phyloP scores from a whole-genome alignment of 2,888 invertebrate species.

The Drosophila merina region DNA sequence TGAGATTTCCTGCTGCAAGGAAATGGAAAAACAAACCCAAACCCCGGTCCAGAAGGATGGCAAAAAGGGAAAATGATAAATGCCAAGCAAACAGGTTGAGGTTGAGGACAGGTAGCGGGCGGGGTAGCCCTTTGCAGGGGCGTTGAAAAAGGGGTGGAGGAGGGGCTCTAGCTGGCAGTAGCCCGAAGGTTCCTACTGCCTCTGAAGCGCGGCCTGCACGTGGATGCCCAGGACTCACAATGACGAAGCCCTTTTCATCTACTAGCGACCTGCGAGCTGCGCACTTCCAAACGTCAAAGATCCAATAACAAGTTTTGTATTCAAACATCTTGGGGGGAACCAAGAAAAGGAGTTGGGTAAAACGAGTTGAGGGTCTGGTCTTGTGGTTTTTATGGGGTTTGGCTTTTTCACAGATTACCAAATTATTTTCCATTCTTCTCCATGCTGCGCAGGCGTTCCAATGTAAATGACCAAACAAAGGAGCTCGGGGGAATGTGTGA shows the following conservation, averaged over 20 bases:
- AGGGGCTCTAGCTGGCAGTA: constrained; percentile 55
- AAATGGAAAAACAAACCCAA: constrained; percentile 72
- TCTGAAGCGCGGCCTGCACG: constrained; percentile 71
- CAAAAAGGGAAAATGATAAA: constrained; percentile 64
- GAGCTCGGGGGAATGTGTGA: constrained; percentile 49
- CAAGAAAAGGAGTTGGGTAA: too few species aligned
- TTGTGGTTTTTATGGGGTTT: constrained; percentile 76
- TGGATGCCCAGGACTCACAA: constrained; percentile 52
- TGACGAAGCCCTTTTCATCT: constrained; percentile 68
- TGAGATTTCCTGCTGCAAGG: constrained; percentile 69
- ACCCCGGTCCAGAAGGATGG: constrained; percentile 42
- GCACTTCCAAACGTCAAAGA: constrained; percentile 66
- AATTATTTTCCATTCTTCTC: constrained; percentile 62
- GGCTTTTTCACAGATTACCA: constrained; percentile 78
- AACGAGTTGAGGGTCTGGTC: constrained; percentile 70
- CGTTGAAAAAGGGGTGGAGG: constrained; percentile 19
- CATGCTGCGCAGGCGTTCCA: constrained; percentile 25
- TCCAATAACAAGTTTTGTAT: constrained; percentile 71
- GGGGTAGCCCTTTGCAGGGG: constrained; percentile 15
- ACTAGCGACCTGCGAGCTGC: constrained; percentile 48
- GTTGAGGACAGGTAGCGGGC: constrained; percentile 68
- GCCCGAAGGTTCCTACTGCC: constrained; percentile 42
- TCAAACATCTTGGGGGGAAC: constrained; percentile 21
- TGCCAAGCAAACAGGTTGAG: constrained; percentile 73
- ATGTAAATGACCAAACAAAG: constrained; percentile 57